Evolutionary conservation across 1,140 invertebrate species (phyloP), one percentile per base, ranked within the genome.

Genomic region (Agrypnia vestita): DNA sequence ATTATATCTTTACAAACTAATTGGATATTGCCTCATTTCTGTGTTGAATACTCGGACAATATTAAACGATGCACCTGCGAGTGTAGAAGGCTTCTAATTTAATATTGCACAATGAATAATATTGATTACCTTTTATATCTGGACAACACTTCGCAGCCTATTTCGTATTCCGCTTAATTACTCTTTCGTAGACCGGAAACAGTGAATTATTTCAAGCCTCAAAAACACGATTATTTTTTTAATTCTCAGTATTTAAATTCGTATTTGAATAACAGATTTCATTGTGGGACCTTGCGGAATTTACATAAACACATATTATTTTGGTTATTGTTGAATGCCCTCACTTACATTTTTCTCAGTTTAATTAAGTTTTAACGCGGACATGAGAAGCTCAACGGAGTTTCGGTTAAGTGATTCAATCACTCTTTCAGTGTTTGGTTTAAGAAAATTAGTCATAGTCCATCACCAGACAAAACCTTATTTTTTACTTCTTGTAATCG

Each of bases 181-280:
- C 67, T 71, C 46, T 49, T 64, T 44, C 19, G 15, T 25, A 17
- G 46, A 51, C 67, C 13, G 67, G 67, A 71, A 71, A 21, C 46
- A 51, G 46, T 49, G 64, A 71, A 71, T 71, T 71, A 71, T 71
- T 51, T 25, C 67, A 71, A 51, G 46, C 21, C 67, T 71, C 67
- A 49, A 71, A 71, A 71, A 71, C 46, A 51, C 49, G 35, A 13
- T 49, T 49, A 49, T 69, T 69, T 62, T 69, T 69, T 69, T 46
- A 17, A 69, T 69, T 47, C 67, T 25, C 47, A n/a, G 67, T 71
- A 71, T 51, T 71, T 71, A 71, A 69, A 69, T 47, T 69, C 44
- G 44, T 49, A 71, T 71, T 71, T 71, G 67, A 71, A 71, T 71
- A 71, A 49, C 67, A 71, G 67, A 71, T 71, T 71, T 51, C 67